phyloP scores from a whole-genome alignment of 2,888 invertebrate species.

The Rhogogaster chlorosoma region DNA sequence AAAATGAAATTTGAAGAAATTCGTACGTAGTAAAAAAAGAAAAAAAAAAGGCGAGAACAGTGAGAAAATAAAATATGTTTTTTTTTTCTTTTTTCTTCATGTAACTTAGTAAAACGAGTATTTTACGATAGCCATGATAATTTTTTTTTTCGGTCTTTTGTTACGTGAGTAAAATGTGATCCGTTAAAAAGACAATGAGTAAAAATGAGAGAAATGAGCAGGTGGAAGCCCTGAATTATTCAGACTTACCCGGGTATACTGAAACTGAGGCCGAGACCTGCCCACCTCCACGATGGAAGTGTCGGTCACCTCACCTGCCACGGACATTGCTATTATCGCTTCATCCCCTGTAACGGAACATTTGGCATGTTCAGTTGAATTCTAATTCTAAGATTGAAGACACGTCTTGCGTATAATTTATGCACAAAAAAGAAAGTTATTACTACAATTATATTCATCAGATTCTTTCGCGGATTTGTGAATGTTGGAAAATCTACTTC shows the following conservation, averaged over 20 bases:
- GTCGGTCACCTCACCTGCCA: slow-evolving; percentile 77
- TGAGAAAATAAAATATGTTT: too few relatives aligned
- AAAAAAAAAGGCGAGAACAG: too few relatives aligned
- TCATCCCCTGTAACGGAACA: slow-evolving; percentile 77
- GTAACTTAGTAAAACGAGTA: neutral
- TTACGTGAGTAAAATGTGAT: neutral
- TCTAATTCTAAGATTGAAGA: neutral
- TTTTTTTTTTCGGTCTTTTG: neutral
- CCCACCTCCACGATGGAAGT: slow-evolving; percentile 75
- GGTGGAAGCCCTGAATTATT: slow-evolving; percentile 6
- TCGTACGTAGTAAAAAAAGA: too few relatives aligned
- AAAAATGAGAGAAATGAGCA: slow-evolving; percentile 52
- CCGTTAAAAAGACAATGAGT: neutral
- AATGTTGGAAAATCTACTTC: neutral
- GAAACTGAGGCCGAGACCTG: slow-evolving; percentile 75
- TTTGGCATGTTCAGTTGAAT: neutral
- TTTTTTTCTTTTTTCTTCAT: too few relatives aligned
- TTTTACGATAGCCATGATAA: neutral
- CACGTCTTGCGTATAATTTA: neutral
- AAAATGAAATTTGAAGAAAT: too few relatives aligned
- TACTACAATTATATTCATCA: neutral
- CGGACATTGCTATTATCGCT: slow-evolving; percentile 79
- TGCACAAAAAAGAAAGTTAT: neutral
- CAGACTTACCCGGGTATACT: slow-evolving; percentile 73
- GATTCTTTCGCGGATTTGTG: neutral